Evolutionary conservation across 2,113 vertebrate genomes (phyloP).

Genomic region (Collichthys lucidus): DNA sequence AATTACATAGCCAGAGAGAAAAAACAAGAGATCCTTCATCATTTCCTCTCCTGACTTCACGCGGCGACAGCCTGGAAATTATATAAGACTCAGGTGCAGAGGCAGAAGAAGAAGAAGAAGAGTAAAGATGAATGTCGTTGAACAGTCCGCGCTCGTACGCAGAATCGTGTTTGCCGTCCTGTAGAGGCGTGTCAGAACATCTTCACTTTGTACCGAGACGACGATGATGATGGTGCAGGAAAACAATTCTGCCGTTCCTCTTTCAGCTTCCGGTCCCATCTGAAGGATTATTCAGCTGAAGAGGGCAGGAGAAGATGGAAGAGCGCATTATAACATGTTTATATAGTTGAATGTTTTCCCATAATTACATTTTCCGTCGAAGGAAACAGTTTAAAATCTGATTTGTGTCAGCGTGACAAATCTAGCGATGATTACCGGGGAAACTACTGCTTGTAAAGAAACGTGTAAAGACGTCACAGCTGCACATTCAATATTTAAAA

Average conservation of each 20-base stretch:
- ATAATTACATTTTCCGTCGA: neutral
- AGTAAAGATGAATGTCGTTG: constrained; percentile 49
- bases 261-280: constrained; percentile 29
- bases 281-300: constrained; percentile 62
- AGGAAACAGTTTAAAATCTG: neutral
- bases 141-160: constrained; percentile 39
- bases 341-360: neutral
- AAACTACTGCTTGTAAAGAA: neutral
- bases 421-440: neutral
- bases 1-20: constrained; percentile 27
- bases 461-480: neutral
- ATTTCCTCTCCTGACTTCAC: constrained; percentile 26
- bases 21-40: constrained; percentile 1
- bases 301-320: constrained; percentile 23
- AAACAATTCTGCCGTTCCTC: constrained; percentile 41
- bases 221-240: constrained; percentile 28
- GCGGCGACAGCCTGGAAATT: constrained; percentile 49
- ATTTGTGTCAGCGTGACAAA: neutral
- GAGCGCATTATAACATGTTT: neutral
- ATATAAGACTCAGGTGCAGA: constrained; percentile 46
- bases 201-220: constrained; percentile 28
- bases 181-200: constrained; percentile 28
- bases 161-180: constrained; percentile 65
- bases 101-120: constrained; percentile 1
- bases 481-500: neutral